Conservation (phyloP, 2,113 vertebrate species). For the Sebastes fasciatus region DNA sequence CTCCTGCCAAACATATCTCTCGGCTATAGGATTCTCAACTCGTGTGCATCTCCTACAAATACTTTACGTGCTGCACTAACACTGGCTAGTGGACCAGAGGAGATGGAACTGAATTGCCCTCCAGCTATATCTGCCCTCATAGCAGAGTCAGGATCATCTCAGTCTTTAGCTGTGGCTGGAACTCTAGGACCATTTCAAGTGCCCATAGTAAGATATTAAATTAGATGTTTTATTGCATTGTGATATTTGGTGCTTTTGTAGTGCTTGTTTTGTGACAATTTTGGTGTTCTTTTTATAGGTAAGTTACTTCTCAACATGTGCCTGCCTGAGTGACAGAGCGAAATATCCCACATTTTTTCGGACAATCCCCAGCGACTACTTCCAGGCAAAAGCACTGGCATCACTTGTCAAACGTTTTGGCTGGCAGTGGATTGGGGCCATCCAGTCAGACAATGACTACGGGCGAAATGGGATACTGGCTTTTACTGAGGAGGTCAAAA, state of each 20-base stretch:
- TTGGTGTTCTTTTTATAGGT: constrained; percentile 68
- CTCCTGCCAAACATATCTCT: constrained; percentile 83
- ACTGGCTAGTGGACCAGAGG: constrained; percentile 62
- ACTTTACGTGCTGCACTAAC: constrained; percentile 79
- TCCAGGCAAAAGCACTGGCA: constrained; percentile 84
- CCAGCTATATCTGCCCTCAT: constrained; percentile 79
- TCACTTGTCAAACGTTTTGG: constrained; percentile 81
- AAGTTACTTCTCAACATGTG: constrained; percentile 85
- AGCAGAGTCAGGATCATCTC: constrained; percentile 84
- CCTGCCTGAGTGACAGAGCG: constrained; percentile 80
- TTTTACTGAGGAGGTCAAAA: constrained; percentile 80
- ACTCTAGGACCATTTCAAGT: constrained; percentile 81
- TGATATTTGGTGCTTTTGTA: background rate
- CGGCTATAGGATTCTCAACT: constrained; percentile 84
- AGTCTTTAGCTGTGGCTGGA: constrained; percentile 81
- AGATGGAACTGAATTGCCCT: constrained; percentile 56
- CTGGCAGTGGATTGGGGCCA: constrained; percentile 84
- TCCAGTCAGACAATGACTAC: constrained; percentile 84
- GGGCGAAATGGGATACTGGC: constrained; percentile 80
- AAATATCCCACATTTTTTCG: constrained; percentile 85
- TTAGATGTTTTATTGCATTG: background rate
- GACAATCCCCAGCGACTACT: constrained; percentile 83
- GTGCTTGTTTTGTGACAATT: background rate
- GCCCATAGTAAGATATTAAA: constrained; percentile 75
- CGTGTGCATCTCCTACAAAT: constrained; percentile 83